phyloP scores from a whole-genome alignment of 1,140 invertebrate genomes.

The Drosophila quadrilineata region DNA sequence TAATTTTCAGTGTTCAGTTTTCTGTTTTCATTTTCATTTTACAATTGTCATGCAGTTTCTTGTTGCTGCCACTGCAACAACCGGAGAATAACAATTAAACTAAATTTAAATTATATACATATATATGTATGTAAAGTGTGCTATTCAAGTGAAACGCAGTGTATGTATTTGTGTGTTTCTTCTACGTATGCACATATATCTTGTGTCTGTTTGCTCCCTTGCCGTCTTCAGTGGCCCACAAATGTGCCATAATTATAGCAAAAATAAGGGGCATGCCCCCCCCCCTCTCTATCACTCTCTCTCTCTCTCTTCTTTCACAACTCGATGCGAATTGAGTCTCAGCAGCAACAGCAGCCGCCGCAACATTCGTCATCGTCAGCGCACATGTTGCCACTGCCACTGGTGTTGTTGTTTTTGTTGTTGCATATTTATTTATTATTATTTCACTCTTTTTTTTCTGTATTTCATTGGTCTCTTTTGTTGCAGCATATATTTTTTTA shows the following conservation, averaged over 20 bases:
- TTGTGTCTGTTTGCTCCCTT: slow-evolving; percentile 1
- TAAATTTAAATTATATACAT: slow-evolving; percentile 80
- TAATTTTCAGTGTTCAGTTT: slow-evolving; percentile 55
- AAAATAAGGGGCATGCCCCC: slow-evolving; percentile 51
- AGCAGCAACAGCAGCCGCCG: slow-evolving; percentile 23
- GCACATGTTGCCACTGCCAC: slow-evolving; percentile 16
- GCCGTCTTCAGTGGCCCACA: slow-evolving; percentile 4
- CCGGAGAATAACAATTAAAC: slow-evolving; percentile 80
- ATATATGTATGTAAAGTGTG: too few species aligned
- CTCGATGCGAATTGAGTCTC: too few species aligned
- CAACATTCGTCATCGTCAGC: slow-evolving; percentile 57
- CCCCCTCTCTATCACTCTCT: too few species aligned
- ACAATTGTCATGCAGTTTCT: slow-evolving; percentile 71
- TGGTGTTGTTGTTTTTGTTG: slow-evolving; percentile 9
- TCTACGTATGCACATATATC: neutral
- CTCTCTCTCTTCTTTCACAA: too few species aligned
- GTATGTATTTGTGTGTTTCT: slow-evolving; percentile 48
- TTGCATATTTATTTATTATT: slow-evolving; percentile 54
- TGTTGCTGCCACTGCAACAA: slow-evolving; percentile 38
- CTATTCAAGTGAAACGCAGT: too few species aligned
- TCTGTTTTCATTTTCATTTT: slow-evolving; percentile 47
- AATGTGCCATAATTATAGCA: slow-evolving; percentile 66
- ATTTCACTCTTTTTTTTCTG: slow-evolving; percentile 36
- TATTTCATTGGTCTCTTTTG: slow-evolving; percentile 38
- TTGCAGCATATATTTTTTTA: slow-evolving; percentile 50